Evolutionary conservation across 2,888 invertebrate species (phyloP), one percentile per base, ranked within the genome.

Genomic region (Apocheima hispidaria): DNA sequence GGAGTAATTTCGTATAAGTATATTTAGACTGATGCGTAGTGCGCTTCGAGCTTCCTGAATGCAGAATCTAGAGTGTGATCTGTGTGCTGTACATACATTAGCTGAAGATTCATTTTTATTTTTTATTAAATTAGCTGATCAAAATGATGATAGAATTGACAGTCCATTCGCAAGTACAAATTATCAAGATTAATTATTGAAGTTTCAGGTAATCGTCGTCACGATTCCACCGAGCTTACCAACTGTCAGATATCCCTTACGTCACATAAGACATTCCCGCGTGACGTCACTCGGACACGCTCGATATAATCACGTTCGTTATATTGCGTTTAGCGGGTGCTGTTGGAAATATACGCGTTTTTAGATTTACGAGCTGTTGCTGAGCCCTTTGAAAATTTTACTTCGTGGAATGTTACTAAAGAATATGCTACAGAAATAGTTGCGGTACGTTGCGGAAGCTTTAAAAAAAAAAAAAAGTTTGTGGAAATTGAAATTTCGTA

Each of bases 281-380:
- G 60, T 67, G 70, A 70, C 68, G 70, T 68, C 66, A 70, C 41
- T 9, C 35, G 33, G 57, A n/a, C 59, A 46, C 66, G 66, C 63
- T 65, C 66, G 63, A 70, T 70, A 68, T 52, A 53, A 63, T 36
- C 56, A 10, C 55, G 49, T 21, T 60, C 46, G 56, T 41, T 61
- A 48, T 60, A 60, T 60, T 62, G 51, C 55, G 46, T 62, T 62
- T 48, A 57, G 61, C 48, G 44, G 46, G 40, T 43, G 50, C 36
- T 20, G 53, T 50, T 50, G 30, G 35, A 56, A 56, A 51, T 56
- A 50, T 50, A 52, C 40, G 51, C 43, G 61, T 48, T 48, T 20
- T 1, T 30, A 56, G 61, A 57, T 62, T 62, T 57, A 62, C 28
- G 56, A 49, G 35, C 21, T 43, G 56, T 43, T 48, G 12, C 20